phyloP scores from a whole-genome alignment of 1,140 invertebrate genomes.

The Ephestia elutella region DNA sequence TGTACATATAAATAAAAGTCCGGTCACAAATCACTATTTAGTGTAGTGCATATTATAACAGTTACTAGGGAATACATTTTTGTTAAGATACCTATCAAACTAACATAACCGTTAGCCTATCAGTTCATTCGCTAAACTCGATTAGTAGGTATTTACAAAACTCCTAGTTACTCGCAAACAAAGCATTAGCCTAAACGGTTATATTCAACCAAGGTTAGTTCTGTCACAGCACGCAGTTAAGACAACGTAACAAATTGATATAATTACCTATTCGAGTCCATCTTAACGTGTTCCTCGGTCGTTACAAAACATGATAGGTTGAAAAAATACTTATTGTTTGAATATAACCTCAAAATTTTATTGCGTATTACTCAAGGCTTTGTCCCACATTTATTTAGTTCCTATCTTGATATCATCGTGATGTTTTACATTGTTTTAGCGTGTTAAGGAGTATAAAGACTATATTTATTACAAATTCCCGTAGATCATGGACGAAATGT shows the following conservation, averaged over 20 bases:
- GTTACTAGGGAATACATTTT: too few species aligned
- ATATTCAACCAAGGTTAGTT: neutral
- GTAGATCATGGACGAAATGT: too few species aligned
- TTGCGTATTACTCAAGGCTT: neutral
- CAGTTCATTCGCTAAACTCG: neutral
- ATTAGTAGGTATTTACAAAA: neutral
- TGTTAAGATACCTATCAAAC: too few species aligned
- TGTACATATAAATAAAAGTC: too few species aligned
- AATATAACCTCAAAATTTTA: neutral
- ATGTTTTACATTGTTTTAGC: neutral
- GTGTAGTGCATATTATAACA: too few species aligned
- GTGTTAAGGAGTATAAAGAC: too few species aligned
- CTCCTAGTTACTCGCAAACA: neutral
- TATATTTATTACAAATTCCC: too few species aligned
- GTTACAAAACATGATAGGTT: neutral
- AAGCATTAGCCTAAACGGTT: neutral
- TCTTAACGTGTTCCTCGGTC: slow-evolving; percentile 5
- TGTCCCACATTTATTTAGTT: slow-evolving; percentile 1
- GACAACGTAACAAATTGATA: slow-evolving; percentile 8
- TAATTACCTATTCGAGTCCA: slow-evolving; percentile 5
- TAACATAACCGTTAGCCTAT: too few species aligned
- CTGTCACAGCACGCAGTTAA: neutral
- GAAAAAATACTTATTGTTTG: neutral
- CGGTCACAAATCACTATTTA: too few species aligned
- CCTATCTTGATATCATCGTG: neutral